A percentile compares a stretch with the other conserved stretches of the same genome.
Conservation (phyloP, 2,888 invertebrate genomes). For the Hydrotaea cyrtoneurina region DNA sequence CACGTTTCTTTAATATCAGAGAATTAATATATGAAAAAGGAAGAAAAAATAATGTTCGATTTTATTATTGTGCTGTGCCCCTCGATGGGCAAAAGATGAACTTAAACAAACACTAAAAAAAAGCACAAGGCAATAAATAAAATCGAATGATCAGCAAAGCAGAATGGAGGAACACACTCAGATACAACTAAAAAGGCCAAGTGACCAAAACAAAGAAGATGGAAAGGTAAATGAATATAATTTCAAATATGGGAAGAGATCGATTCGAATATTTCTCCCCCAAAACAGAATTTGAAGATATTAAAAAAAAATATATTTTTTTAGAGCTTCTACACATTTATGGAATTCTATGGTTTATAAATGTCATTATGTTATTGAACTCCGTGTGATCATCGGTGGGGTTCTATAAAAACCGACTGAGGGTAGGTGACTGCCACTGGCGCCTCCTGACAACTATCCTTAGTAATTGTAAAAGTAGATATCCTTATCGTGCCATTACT, state of each 20-base stretch:
- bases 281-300: too few species aligned
- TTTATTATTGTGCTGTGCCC: background rate
- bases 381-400: too few species aligned
- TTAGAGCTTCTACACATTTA: too few species aligned
- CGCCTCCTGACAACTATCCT: too few species aligned
- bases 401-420: too few species aligned
- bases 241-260: background rate
- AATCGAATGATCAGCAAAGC: background rate
- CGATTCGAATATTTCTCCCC: background rate
- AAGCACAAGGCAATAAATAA: too few species aligned
- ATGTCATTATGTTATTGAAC: too few species aligned
- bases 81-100: background rate
- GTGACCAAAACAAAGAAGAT: background rate
- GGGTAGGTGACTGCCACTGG: too few species aligned
- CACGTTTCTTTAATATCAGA: background rate
- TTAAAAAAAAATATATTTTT: too few species aligned
- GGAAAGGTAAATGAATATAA: conserved; percentile 15
- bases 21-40: conserved; percentile 10
- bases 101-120: background rate
- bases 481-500: too few species aligned
- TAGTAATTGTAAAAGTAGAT: too few species aligned
- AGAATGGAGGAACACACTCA: background rate
- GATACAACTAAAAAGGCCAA: background rate
- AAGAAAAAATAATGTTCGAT: background rate
- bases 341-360: too few species aligned